These are phyloP conservation scores for Sus scrofa DNA, from an alignment of 2,113 vertebrate genomes.

Conservation along the genomic window T2T-Sscrofa CM000818.6:82654001-82654500, in stretches of 20 bases:
- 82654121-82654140: background rate
- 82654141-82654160: constrained; percentile 1
- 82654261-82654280: background rate
- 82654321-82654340: too few relatives aligned
- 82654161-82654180: background rate
- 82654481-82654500: too few relatives aligned
- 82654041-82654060: constrained; percentile 23
- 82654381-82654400: background rate
- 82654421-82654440: too few relatives aligned
- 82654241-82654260: constrained; percentile 33
- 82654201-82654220: background rate
- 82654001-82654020: background rate
- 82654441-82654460: too few relatives aligned
- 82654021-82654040: background rate
- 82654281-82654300: background rate
- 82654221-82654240: background rate
- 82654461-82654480: too few relatives aligned
- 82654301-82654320: background rate
- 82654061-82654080: constrained; percentile 12
- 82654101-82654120: constrained; percentile 24
- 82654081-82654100: background rate
- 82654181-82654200: background rate
- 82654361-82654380: background rate
- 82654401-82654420: too few relatives aligned
- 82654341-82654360: background rate